Evolutionary conservation across 2,113 vertebrate species (phyloP).

Genomic region (Strigops habroptila): DNA sequence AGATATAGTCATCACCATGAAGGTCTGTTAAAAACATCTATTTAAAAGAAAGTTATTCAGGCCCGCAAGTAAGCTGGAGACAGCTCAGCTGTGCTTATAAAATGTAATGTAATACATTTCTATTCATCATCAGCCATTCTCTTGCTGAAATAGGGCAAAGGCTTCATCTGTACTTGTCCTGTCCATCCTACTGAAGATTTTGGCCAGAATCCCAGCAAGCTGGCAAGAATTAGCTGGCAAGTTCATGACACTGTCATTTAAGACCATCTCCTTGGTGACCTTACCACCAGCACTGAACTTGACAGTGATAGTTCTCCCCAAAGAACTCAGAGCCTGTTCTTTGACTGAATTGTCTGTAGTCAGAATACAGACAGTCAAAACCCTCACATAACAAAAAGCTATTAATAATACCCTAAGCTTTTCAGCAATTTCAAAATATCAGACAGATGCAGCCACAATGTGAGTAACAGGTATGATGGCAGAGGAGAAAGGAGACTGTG

Average conservation of each 20-base stretch:
- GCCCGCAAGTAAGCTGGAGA: not conserved
- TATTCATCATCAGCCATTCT: not conserved
- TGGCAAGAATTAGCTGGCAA: constrained; percentile 11
- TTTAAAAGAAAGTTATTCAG: not conserved
- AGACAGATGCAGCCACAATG: not conserved
- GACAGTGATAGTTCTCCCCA: not conserved
- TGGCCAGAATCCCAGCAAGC: not conserved
- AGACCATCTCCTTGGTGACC: not conserved
- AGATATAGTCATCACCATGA: fast-evolving
- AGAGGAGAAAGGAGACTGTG: not conserved
- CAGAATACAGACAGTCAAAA: not conserved
- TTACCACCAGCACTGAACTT: not conserved
- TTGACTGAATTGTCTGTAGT: not conserved
- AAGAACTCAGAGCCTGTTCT: not conserved
- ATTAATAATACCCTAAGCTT: not conserved
- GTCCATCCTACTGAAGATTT: not conserved
- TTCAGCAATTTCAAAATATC: not conserved
- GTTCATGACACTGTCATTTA: constrained; percentile 58
- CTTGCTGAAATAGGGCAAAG: not conserved
- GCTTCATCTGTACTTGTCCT: not conserved
- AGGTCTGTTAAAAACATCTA: not conserved
- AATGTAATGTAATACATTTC: not conserved
- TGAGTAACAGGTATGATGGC: not conserved
- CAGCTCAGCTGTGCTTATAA: not conserved
- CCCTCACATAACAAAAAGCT: not conserved